Evolutionary conservation across 64 coral and sea anemone genomes (phyloP), one percentile per base, ranked within the genome.

Genomic region (Stichodactyla mertensii): DNA sequence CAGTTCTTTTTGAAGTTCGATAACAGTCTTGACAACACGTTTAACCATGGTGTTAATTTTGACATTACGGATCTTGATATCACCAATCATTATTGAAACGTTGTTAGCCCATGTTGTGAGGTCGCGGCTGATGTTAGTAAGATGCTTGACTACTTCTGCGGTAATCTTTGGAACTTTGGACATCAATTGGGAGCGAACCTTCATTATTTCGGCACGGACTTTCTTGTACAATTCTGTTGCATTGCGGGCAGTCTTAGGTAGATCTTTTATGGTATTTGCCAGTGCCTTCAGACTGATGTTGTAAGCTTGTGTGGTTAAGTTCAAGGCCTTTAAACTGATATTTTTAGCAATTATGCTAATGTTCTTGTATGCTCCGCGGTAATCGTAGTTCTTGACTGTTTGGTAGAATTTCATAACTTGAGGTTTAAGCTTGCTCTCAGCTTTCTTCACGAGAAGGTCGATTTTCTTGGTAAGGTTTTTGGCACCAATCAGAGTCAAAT

Each of bases 81-180:
- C 58, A 36, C 85, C 82, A 55, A 93, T 58, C 91, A 96, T 92
- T 53, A 69, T 26, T 7, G 91, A 77, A 13, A 96, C 84, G 67
- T 96, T 96, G 24, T 88, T 90, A 52, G 31, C 91, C 94, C 94
- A 96, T 14, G 71, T 16, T 55, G 61, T 79, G 19, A 96, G 52
- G 87, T 96, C 94, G 16, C 84, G 62, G 57, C 79, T 90, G 71
- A 96, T 92, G 70, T 88, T 96, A 59, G 89, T 87, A 7, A 96
- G 56, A 12, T 96, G 88, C 18, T 83, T 51, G 18, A 80, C 87
- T 13, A 80, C 45, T 31, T 85, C 16, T 56, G 14, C 82, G 57
- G 89, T 85, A 55, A 83, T 56, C 57, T 60, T 87, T 55, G 71
- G 78, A 56, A 83, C 15, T 57, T 57, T 28, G 23, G 57, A 22